Conservation (phyloP, 2,888 invertebrate species). For the Spialia ferax region DNA sequence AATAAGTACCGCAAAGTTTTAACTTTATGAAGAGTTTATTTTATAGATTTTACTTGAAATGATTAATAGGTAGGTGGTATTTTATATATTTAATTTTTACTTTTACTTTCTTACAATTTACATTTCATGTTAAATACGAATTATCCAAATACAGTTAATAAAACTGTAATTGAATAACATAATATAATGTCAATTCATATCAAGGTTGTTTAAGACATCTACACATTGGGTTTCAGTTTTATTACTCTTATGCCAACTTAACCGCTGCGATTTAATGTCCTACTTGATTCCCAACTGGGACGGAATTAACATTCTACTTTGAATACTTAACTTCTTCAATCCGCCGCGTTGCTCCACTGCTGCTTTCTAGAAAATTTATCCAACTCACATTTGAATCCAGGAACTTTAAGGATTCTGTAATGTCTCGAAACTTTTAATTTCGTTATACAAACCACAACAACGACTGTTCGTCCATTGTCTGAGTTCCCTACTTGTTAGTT, state of each 20-base stretch:
- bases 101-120: too few species aligned
- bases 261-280: slow-evolving; percentile 23
- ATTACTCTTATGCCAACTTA: slow-evolving; percentile 11
- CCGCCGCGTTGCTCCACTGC: slow-evolving; percentile 20
- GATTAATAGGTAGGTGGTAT: too few species aligned
- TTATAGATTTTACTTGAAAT: neutral
- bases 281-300: slow-evolving; percentile 24
- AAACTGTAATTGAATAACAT: too few species aligned
- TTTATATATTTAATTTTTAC: neutral
- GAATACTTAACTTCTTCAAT: slow-evolving; percentile 37
- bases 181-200: neutral
- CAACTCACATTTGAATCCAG: slow-evolving; percentile 37
- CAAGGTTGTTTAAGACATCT: neutral
- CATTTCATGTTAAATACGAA: too few species aligned
- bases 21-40: too few species aligned
- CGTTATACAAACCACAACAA: slow-evolving; percentile 37
- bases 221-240: neutral
- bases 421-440: slow-evolving; percentile 40
- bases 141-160: too few species aligned
- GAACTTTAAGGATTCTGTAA: slow-evolving; percentile 39
- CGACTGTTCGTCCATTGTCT: slow-evolving; percentile 32
- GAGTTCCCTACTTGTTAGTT: slow-evolving; percentile 23
- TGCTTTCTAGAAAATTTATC: slow-evolving; percentile 32
- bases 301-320: slow-evolving; percentile 36
- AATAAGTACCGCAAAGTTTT: neutral